Conservation (phyloP, 1,140 invertebrate species). For the Sitobion miscanthi region DNA sequence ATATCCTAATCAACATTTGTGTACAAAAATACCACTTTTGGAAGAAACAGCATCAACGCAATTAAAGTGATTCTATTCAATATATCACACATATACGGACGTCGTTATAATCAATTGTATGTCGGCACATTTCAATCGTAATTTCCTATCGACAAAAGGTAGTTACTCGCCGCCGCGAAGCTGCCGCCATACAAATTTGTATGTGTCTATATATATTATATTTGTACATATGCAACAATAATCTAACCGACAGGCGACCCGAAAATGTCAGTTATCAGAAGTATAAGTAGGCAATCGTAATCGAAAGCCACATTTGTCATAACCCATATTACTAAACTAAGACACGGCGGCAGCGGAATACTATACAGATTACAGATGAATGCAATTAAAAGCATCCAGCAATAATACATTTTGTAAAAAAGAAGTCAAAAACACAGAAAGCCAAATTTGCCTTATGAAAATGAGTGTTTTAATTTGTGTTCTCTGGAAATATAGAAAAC, state of each 20-base stretch:
- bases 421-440: too few relatives aligned
- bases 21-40: neutral
- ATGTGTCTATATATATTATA: neutral
- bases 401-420: too few relatives aligned
- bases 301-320: neutral
- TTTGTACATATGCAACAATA: neutral
- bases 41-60: neutral
- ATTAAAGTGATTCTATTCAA: neutral
- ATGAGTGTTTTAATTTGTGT: too few relatives aligned
- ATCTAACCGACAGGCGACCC: neutral
- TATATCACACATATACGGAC: neutral
- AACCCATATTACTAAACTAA: neutral
- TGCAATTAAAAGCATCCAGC: neutral
- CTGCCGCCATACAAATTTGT: neutral
- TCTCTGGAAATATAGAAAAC: too few relatives aligned
- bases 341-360: neutral
- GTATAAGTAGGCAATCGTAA: neutral
- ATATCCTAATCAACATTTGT: neutral
- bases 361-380: neutral
- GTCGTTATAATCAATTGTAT: conserved; percentile 2
- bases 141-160: neutral
- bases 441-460: too few relatives aligned
- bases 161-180: neutral
- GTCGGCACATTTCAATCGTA: neutral
- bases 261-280: neutral